A percentile compares a stretch with the other conserved stretches of the same genome.
phyloP scores from a whole-genome alignment of 2,113 vertebrate species.

The Australoheros scitulus region DNA sequence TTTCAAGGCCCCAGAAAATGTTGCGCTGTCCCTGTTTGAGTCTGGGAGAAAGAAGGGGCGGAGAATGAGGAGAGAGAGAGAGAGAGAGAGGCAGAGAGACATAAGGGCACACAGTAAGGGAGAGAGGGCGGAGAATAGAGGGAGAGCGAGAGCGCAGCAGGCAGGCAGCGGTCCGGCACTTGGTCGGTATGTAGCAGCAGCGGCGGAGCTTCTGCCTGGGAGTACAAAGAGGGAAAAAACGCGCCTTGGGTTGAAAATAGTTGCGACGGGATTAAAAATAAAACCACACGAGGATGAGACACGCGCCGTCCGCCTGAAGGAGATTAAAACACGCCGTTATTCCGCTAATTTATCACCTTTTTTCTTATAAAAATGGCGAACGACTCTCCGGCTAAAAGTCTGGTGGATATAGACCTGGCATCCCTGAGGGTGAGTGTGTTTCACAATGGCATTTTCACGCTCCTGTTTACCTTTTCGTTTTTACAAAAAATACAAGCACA shows the following conservation, averaged over 20 bases:
- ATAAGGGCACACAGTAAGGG: neutral
- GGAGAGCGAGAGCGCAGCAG: neutral
- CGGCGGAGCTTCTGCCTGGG: constrained; percentile 29
- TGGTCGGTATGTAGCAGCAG: constrained; percentile 82
- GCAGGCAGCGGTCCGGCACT: constrained; percentile 21
- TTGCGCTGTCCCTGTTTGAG: neutral
- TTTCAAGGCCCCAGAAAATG: neutral
- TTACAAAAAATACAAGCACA: fast-evolving
- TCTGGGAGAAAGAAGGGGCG: neutral
- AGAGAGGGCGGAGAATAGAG: constrained; percentile 24
- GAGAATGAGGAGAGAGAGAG: constrained; percentile 7
- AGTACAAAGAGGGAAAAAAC: constrained; percentile 53
- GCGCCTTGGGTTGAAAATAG: constrained; percentile 24
- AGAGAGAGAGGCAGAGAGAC: constrained; percentile 19
- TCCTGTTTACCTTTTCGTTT: neutral
- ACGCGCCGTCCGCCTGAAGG: constrained; percentile 53
- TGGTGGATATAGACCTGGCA: constrained; percentile 95
- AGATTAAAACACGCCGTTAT: constrained; percentile 25
- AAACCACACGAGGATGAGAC: constrained; percentile 58
- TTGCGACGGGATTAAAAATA: constrained; percentile 24
- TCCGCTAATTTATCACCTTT: constrained; percentile 57
- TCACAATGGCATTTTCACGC: neutral
- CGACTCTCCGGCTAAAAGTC: constrained; percentile 95
- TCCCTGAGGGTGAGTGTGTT: constrained; percentile 87
- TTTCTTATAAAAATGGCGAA: constrained; percentile 88